These are phyloP conservation scores for Zaprionus lineosus DNA, from an alignment of 2,888 invertebrate species.

Conservation along the genomic window DNA sequence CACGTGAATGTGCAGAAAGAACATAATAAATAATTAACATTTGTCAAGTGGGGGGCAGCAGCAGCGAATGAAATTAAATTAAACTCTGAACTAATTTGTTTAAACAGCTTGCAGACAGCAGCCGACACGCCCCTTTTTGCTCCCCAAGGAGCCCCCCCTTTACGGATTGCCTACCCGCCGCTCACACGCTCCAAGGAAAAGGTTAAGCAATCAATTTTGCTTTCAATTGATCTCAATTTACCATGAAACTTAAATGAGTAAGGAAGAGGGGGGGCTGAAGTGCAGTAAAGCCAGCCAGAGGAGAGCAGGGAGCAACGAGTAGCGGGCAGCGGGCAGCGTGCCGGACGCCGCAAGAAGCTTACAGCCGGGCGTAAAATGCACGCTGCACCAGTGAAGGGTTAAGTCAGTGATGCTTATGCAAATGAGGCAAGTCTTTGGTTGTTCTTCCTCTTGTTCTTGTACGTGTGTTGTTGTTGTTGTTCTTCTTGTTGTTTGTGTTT, in stretches of 20 bases:
- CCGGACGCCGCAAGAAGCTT: no score
- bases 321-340: not conserved
- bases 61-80: constrained; percentile 46
- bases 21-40: constrained; percentile 28
- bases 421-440: constrained; percentile 35
- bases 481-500: constrained; percentile 24
- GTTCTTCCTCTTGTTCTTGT: constrained; percentile 3
- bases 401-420: constrained; percentile 58
- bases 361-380: constrained; percentile 1
- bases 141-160: constrained; percentile 3
- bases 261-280: not conserved
- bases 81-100: constrained; percentile 63
- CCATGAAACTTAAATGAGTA: constrained; percentile 15
- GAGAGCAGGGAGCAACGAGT: no score
- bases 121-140: constrained; percentile 17
- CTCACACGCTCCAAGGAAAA: constrained; percentile 25
- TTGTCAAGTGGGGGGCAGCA: constrained; percentile 23
- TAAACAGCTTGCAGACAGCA: constrained; percentile 29
- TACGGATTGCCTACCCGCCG: not conserved
- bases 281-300: no score
- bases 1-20: constrained; percentile 5
- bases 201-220: constrained; percentile 75
- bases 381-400: constrained; percentile 53
- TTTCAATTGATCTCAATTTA: constrained; percentile 75
- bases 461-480: constrained; percentile 16